Conservation (phyloP, 2,888 invertebrate species). For the Cheilosia variabilis region DNA sequence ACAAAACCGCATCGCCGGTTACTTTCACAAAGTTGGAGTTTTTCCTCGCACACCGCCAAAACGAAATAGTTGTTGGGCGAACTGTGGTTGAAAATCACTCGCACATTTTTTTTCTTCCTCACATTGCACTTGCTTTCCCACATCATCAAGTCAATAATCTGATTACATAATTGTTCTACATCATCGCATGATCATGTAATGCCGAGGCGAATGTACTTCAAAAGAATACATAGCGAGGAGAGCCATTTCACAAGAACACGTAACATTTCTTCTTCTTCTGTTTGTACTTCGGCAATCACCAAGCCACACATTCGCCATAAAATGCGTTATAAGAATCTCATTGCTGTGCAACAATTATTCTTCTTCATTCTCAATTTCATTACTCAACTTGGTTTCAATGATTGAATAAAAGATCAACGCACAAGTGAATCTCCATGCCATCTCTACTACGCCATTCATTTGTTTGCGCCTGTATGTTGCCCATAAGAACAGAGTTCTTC, state of each 20-base stretch:
- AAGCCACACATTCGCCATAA: background rate
- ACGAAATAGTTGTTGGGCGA: background rate
- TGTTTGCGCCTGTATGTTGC: background rate
- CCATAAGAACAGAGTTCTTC: slow-evolving; percentile 37
- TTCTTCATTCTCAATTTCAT: slow-evolving; percentile 70
- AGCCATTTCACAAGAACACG: slow-evolving; percentile 37
- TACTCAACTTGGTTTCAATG: slow-evolving; percentile 48
- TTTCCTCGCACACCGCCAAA: background rate
- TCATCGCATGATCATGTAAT: slow-evolving; percentile 46
- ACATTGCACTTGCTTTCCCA: slow-evolving; percentile 18
- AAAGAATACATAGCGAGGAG: background rate
- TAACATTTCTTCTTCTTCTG: slow-evolving; percentile 16
- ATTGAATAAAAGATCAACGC: slow-evolving; percentile 66
- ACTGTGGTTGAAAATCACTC: background rate
- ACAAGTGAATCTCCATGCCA: slow-evolving; percentile 56
- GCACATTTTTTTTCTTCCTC: background rate
- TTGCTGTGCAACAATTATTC: slow-evolving; percentile 22
- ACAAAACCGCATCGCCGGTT: too few relatives aligned
- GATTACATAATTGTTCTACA: slow-evolving; percentile 52
- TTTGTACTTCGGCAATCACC: background rate
- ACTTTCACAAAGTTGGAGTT: too few relatives aligned
- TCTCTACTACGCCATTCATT: slow-evolving; percentile 21
- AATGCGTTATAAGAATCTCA: background rate
- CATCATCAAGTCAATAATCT: slow-evolving; percentile 45
- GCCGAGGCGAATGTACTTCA: slow-evolving; percentile 10